These are phyloP conservation scores for Sycophila sp. DNA, from an alignment of 1,140 invertebrate species.

Conservation along the genomic window DNA sequence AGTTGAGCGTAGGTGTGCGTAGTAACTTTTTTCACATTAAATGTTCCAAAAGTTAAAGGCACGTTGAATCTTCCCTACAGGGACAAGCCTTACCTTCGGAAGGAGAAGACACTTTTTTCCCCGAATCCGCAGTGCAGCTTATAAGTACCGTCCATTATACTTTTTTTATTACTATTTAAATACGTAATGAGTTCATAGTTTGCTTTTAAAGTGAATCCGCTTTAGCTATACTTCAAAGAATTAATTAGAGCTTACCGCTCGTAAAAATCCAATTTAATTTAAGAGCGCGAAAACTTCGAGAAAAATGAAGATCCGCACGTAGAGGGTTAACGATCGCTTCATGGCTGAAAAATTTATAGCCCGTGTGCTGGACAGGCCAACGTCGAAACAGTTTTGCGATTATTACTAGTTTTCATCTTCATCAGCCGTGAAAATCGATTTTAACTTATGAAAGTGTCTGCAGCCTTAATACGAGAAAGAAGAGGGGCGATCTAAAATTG, in stretches of 20 bases:
- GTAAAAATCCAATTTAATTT: no score
- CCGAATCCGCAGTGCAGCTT: no score
- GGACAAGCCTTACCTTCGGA: no score
- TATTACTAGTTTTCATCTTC: slow-evolving; percentile 8
- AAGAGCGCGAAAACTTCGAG: no score
- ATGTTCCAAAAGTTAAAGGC: slow-evolving; percentile 10
- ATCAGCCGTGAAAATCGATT: slow-evolving; percentile 17
- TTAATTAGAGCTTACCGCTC: no score
- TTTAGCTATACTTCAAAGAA: no score
- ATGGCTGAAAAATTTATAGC: background rate
- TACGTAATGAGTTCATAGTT: background rate
- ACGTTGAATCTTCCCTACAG: no score
- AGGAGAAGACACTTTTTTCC: no score
- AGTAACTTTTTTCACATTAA: background rate
- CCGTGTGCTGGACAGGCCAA: background rate
- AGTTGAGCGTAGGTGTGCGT: background rate
- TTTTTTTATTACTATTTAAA: background rate
- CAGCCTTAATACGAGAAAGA: background rate
- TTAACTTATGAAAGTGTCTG: background rate
- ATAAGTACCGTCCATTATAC: no score
- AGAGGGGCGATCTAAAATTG: slow-evolving; percentile 5
- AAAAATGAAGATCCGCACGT: background rate
- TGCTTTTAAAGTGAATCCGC: no score
- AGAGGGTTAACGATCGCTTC: background rate
- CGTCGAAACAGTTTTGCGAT: background rate